A percentile compares a stretch with the other conserved stretches of the same genome.
phyloP scores from a whole-genome alignment of 2,113 vertebrate genomes.

The Edolisoma coerulescens region DNA sequence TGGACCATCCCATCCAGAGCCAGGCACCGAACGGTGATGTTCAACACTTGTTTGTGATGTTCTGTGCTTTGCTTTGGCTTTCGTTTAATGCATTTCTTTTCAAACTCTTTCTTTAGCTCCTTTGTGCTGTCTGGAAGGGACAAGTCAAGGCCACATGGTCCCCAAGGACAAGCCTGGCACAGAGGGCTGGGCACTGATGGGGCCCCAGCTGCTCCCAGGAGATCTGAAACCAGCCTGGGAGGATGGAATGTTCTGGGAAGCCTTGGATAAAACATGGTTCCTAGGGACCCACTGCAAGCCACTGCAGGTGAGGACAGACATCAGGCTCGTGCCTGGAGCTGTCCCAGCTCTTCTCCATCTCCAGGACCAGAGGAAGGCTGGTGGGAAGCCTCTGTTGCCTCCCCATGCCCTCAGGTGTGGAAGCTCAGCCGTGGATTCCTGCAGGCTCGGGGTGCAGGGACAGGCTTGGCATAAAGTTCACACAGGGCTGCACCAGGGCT shows the following conservation, averaged over 20 bases:
- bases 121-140: neutral
- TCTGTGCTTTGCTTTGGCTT: neutral
- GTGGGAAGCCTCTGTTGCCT: neutral
- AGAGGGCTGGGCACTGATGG: fast-evolving
- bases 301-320: neutral
- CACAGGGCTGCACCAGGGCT: neutral
- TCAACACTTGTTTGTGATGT: neutral
- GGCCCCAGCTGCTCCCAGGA: neutral
- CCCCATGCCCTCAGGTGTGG: neutral
- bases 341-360: neutral
- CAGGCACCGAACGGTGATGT: neutral
- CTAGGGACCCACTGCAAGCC: neutral
- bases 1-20: neutral
- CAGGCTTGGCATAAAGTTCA: neutral
- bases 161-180: neutral
- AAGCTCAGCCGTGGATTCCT: neutral
- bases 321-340: neutral
- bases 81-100: neutral
- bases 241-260: neutral
- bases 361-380: neutral
- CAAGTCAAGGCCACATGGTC: neutral
- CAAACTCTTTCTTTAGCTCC: neutral
- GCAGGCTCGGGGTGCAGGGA: neutral
- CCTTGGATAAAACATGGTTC: neutral
- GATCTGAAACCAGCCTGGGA: neutral